These are phyloP conservation scores for Aethes cnicana DNA, from an alignment of 2,888 invertebrate genomes.

Conservation along the genomic window DNA sequence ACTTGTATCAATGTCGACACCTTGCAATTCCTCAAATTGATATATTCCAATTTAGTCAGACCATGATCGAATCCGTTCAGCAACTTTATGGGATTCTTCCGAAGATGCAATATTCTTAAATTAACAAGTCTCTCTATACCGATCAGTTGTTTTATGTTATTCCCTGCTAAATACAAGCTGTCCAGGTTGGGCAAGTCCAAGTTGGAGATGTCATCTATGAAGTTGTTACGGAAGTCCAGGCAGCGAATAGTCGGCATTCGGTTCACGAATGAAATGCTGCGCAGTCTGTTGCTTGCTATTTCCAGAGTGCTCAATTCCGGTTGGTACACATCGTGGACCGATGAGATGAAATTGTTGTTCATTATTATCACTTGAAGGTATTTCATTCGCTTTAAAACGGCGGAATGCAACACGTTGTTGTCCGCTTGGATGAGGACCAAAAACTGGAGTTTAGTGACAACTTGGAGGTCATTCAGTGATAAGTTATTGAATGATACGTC, in stretches of 20 bases:
- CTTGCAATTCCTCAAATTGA: conserved; percentile 82
- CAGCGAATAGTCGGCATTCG: conserved; percentile 69
- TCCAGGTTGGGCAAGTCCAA: conserved; percentile 81
- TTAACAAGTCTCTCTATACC: conserved; percentile 83
- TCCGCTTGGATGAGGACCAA: conserved; percentile 82
- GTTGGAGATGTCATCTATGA: conserved; percentile 66
- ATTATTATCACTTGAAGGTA: conserved; percentile 84
- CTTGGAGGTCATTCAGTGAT: conserved; percentile 69
- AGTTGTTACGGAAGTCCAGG: conserved; percentile 80
- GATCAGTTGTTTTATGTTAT: conserved; percentile 84
- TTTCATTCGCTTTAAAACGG: conserved; percentile 72
- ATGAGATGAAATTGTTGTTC: conserved; percentile 76
- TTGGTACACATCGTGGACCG: conserved; percentile 78
- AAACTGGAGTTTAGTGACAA: conserved; percentile 74
- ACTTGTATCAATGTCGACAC: conserved; percentile 77
- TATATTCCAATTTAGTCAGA: conserved; percentile 71
- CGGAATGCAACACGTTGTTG: conserved; percentile 74
- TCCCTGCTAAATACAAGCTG: conserved; percentile 89
- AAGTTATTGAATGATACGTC: conserved; percentile 81
- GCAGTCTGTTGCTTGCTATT: conserved; percentile 74
- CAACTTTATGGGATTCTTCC: conserved; percentile 84
- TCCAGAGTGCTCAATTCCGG: conserved; percentile 81
- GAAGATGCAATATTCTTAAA: conserved; percentile 87
- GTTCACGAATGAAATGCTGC: conserved; percentile 49
- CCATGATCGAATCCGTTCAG: conserved; percentile 75